Percentiles rank a stretch among this genome's conserved stretches.
Evolutionary conservation across 2,888 invertebrate genomes (phyloP).

Genomic region (Leucophenga montana): DNA sequence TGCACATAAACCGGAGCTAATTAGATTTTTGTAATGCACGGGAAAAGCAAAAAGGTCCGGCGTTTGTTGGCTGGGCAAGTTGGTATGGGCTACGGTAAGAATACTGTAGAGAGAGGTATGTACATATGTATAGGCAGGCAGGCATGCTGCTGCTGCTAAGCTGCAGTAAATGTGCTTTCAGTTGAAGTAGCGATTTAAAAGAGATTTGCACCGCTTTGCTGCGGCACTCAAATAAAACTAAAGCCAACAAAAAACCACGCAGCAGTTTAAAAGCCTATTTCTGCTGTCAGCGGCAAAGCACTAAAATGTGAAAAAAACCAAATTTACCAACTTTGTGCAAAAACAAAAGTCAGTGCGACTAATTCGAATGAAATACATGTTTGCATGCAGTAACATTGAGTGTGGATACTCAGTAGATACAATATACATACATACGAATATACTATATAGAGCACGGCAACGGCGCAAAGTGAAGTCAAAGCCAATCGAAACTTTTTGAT

Average conservation of each 20-base stretch:
- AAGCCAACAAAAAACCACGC: too few species aligned
- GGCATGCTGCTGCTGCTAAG: too few species aligned
- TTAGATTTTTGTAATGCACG: conserved; percentile 50
- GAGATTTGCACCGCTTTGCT: conserved; percentile 31
- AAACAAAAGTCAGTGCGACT: not conserved
- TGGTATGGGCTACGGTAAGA: not conserved
- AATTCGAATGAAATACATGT: conserved; percentile 15
- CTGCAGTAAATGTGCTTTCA: not conserved
- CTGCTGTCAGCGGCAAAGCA: conserved; percentile 31
- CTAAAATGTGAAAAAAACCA: not conserved
- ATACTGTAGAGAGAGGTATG: not conserved
- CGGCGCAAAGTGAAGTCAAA: not conserved
- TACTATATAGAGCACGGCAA: not conserved
- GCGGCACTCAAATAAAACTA: too few species aligned
- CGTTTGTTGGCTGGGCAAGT: not conserved
- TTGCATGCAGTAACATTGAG: conserved; percentile 20
- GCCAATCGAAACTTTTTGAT: conserved; percentile 38
- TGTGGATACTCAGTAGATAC: not conserved
- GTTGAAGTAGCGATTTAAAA: conserved; percentile 1
- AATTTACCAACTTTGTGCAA: conserved; percentile 28
- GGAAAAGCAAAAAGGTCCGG: not conserved
- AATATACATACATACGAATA: conserved; percentile 10
- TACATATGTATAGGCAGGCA: conserved; percentile 20
- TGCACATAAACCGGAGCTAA: conserved; percentile 46
- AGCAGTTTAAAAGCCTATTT: conserved; percentile 28